These are phyloP conservation scores for Neuroterus valhalla DNA, from an alignment of 1,140 invertebrate species.

Conservation along the genomic window DNA sequence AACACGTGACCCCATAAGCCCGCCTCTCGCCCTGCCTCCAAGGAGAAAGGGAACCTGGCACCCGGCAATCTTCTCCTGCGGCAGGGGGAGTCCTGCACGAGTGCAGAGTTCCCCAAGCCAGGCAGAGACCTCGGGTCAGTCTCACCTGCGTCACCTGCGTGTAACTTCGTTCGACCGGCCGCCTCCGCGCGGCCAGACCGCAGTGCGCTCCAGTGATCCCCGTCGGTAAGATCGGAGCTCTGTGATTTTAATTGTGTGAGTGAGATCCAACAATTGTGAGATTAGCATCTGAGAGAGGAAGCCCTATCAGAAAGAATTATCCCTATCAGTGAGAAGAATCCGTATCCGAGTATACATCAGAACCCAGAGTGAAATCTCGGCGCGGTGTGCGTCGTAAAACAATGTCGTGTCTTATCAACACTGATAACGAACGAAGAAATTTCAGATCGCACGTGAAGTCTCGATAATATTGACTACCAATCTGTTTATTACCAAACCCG, in stretches of 20 bases:
- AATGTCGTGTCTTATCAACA: slow-evolving; percentile 11
- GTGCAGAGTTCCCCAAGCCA: slow-evolving; percentile 46
- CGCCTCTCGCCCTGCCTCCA: slow-evolving; percentile 53
- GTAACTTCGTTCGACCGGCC: slow-evolving; percentile 45
- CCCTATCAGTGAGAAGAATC: not conserved
- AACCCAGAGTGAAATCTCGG: not conserved
- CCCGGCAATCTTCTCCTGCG: slow-evolving; percentile 39
- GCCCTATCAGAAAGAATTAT: no score
- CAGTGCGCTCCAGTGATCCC: slow-evolving; percentile 63
- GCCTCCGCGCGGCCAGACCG: slow-evolving; percentile 52
- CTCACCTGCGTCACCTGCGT: slow-evolving; percentile 68
- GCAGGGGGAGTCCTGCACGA: slow-evolving; percentile 44
- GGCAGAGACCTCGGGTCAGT: slow-evolving; percentile 51
- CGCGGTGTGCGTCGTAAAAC: slow-evolving; percentile 4
- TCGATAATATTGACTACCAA: slow-evolving; percentile 11
- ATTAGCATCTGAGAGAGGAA: no score
- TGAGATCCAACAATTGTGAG: no score
- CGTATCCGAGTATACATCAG: not conserved
- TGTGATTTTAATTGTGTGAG: no score
- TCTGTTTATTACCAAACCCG: slow-evolving; percentile 23
- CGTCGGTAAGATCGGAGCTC: slow-evolving; percentile 50
- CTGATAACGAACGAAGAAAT: slow-evolving; percentile 17
- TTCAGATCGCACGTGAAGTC: slow-evolving; percentile 13
- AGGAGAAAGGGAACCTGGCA: slow-evolving; percentile 41
- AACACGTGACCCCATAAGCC: slow-evolving; percentile 63